phyloP scores from a whole-genome alignment of 2,113 vertebrate genomes.

The Mus musculus region DNA sequence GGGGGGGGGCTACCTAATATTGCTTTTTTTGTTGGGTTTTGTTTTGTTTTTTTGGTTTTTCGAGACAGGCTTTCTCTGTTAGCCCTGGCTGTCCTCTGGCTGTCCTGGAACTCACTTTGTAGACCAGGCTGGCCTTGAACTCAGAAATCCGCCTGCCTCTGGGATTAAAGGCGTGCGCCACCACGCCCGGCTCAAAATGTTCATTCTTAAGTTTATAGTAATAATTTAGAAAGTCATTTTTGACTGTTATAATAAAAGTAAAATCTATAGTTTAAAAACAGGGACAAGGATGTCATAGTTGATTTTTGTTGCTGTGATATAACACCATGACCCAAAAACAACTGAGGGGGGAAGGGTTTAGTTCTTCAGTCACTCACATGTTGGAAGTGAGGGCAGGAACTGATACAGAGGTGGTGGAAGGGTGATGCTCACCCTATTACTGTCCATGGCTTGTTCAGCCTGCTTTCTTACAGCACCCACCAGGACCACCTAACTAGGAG shows the following conservation, averaged over 20 bases:
- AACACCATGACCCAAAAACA: not conserved
- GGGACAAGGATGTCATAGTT: too few species aligned
- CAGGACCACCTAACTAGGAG: not conserved
- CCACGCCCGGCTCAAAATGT: not conserved
- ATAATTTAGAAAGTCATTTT: conserved; percentile 29
- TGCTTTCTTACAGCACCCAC: not conserved
- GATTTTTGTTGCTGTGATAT: not conserved
- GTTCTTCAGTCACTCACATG: not conserved
- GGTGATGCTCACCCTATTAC: not conserved
- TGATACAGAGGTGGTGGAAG: not conserved
- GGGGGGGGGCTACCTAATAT: not conserved
- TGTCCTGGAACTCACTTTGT: too few species aligned
- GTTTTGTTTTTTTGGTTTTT: too few species aligned
- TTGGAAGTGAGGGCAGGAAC: not conserved
- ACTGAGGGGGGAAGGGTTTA: not conserved
- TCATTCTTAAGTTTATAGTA: conserved; percentile 26
- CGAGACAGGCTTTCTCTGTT: too few species aligned
- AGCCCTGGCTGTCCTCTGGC: too few species aligned
- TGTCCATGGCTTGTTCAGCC: too few species aligned
- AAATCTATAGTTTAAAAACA: conserved; percentile 48
- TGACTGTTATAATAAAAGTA: conserved; percentile 31
- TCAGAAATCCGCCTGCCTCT: too few species aligned
- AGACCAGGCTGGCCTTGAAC: too few species aligned
- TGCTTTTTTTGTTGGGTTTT: too few species aligned
- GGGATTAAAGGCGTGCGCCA: too few species aligned